Percentiles rank a stretch among this genome's conserved stretches.
Evolutionary conservation across 2,797 vertebrate genomes (phyloP).

Genomic region (Typhlichthys subterraneus): DNA sequence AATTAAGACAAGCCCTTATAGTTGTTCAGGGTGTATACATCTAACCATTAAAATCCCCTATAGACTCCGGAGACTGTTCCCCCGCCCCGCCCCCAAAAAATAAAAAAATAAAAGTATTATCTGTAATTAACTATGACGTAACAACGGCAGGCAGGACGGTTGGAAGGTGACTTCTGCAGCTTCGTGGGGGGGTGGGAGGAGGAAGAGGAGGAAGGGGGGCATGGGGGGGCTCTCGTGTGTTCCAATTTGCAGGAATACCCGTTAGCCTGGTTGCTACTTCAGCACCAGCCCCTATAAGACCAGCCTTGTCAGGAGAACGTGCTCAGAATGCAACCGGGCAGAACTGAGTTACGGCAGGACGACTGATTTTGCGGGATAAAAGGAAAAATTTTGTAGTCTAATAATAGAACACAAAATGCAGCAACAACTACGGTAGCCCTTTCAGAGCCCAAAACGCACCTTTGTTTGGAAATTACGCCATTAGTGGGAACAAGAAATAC

Average conservation of each 20-base stretch:
- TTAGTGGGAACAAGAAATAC: slow-evolving; percentile 13
- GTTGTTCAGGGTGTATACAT: background rate
- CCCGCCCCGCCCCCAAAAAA: background rate
- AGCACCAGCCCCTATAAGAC: slow-evolving; percentile 60
- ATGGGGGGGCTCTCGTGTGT: slow-evolving; percentile 22
- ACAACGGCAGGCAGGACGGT: too few relatives aligned
- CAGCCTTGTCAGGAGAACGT: slow-evolving; percentile 60
- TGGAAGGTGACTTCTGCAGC: too few relatives aligned
- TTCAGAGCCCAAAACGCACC: slow-evolving; percentile 50
- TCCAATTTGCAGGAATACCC: slow-evolving; percentile 65
- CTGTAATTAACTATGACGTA: slow-evolving; percentile 11
- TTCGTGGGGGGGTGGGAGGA: too few relatives aligned
- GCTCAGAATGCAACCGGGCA: slow-evolving; percentile 68
- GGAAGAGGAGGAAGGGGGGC: too few relatives aligned
- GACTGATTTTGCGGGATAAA: slow-evolving; percentile 67
- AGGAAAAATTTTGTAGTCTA: slow-evolving; percentile 56
- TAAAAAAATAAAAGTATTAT: slow-evolving; percentile 1
- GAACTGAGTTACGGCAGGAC: slow-evolving; percentile 65
- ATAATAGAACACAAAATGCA: slow-evolving; percentile 61
- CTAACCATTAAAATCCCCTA: too few relatives aligned
- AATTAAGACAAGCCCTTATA: background rate
- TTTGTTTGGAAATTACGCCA: slow-evolving; percentile 48
- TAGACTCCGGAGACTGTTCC: background rate
- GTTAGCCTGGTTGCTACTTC: slow-evolving; percentile 63
- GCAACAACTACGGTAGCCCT: slow-evolving; percentile 43